Evolutionary conservation across 1,140 invertebrate species (phyloP), one percentile per base, ranked within the genome.

Genomic region (Diplogasteroides magnus): DNA sequence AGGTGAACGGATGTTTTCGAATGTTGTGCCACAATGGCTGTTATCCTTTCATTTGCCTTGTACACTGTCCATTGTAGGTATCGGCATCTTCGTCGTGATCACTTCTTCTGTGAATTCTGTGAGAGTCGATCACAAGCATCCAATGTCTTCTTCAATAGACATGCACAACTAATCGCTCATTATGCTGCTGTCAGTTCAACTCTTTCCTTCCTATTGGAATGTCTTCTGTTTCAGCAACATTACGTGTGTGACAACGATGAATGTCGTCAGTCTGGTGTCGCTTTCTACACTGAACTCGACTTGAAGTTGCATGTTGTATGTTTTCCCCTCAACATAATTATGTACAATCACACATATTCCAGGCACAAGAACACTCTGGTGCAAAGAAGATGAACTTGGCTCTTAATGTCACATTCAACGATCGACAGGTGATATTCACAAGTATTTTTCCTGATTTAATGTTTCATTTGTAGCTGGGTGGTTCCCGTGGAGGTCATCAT

Each of bases 21-120:
- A 48, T 48, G 37, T 48, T 48, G 19, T 48, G 6, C 19, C 19
- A 48, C 6, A 48, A 48, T 48, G 6, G 19, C 19, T 48, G 37
- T 48, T 48, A 48, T 48, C 19, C 6, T 48, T 48, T 48, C 19
- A 19, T 48, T 48, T 48, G 6, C 19, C 6, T 48, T 48, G 37
- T 48, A 48, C 6, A 48, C 19, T 48, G 19, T 48, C 6, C 19
- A 11, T 48, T 6, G 19, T 11, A 11, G 6, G 6, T 79, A 81
- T 63, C 68, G 72, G 1, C 78, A 79, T 74, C 59, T 79, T 14
- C 62, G 78, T 2, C 74, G 78, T 63, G 74, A 79, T 14, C 78
- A 79, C 65, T 79, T 76, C 57, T 79, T 78, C 69, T 79, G 78
- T 29, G 79, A 79, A 61, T 76, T 79, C 61, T 79, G 78, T 63